A percentile compares a stretch with the other conserved stretches of the same genome.
Conservation (phyloP, 2,113 vertebrate genomes). For the Cebidichthys violaceus region DNA sequence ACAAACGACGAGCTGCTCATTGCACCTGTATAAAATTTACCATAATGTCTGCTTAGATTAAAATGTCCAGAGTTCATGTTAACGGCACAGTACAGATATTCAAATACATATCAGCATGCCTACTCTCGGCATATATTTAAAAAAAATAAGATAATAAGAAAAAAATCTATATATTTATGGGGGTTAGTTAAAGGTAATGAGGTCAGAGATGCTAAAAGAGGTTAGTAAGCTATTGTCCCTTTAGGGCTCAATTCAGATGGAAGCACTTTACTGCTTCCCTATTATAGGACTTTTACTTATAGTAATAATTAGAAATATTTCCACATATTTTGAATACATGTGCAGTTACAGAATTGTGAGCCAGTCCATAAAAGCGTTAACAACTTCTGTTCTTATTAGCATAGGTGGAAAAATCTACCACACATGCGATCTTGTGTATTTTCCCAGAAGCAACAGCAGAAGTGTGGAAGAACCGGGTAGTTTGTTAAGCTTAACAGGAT, state of each 20-base stretch:
- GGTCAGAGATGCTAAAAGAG: conserved; percentile 15
- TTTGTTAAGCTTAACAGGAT: not conserved
- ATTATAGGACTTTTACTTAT: not conserved
- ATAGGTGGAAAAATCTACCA: not conserved
- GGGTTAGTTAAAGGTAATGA: conserved; percentile 10
- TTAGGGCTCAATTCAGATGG: conserved; percentile 9
- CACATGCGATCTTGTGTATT: not conserved
- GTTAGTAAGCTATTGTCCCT: not conserved
- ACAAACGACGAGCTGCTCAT: not conserved
- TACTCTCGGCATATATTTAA: not conserved
- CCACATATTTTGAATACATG: conserved; percentile 6
- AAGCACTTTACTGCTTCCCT: conserved; percentile 1
- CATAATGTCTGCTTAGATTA: not conserved
- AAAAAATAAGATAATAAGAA: not conserved
- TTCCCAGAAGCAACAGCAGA: not conserved
- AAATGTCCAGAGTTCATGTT: not conserved
- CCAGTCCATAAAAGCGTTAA: not conserved
- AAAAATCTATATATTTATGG: not conserved
- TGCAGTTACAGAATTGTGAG: not conserved
- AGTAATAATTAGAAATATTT: conserved; percentile 5
- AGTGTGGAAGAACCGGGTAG: not conserved
- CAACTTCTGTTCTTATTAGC: not conserved
- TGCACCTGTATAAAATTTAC: not conserved
- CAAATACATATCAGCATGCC: conserved; percentile 1
- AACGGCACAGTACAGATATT: not conserved